Conservation (phyloP, 2,888 invertebrate species). For the Acanthosepion lycidas region DNA sequence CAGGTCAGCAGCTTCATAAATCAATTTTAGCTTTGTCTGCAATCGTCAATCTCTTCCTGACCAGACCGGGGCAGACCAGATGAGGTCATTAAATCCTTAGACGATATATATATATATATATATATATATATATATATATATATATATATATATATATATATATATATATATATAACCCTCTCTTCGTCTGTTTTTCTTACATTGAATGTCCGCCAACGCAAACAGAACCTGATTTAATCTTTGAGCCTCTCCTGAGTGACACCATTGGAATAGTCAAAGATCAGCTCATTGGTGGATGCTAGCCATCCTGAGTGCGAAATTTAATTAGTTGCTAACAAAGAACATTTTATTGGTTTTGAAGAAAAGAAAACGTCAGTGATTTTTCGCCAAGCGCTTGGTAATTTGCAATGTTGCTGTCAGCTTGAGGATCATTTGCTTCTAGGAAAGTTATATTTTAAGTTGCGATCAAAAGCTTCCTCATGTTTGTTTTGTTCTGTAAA, state of each 20-base stretch:
- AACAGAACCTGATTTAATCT: not conserved
- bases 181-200: not conserved
- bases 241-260: not conserved
- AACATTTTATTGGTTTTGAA: no score
- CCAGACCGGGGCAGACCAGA: not conserved
- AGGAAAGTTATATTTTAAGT: no score
- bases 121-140: no score
- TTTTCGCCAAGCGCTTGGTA: no score
- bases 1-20: not conserved
- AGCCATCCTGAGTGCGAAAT: not conserved
- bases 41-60: not conserved
- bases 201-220: not conserved
- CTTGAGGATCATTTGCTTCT: no score
- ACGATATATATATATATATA: not conserved
- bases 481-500: no score
- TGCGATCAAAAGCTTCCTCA: no score
- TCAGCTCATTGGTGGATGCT: not conserved
- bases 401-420: no score
- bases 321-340: conserved; percentile 20
- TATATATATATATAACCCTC: not conserved
- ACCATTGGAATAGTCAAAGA: not conserved
- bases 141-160: no score
- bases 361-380: no score
- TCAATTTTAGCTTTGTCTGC: not conserved
- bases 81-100: not conserved